Conservation (phyloP, 2,888 invertebrate genomes). For the Dicyrtoma fusca region DNA sequence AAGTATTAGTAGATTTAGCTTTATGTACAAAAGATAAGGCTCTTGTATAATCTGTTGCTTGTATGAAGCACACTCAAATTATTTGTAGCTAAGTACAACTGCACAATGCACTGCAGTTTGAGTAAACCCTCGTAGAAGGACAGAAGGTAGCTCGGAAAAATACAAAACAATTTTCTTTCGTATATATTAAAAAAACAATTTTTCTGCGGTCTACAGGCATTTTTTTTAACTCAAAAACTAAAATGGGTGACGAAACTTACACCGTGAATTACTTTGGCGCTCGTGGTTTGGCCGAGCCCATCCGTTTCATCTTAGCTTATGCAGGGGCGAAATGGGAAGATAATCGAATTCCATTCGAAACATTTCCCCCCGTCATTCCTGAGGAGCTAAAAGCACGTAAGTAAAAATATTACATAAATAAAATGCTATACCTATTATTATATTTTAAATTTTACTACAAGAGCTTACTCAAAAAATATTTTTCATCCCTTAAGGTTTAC, state of each 20-base stretch:
- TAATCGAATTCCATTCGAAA: background rate
- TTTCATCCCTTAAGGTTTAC: constrained; percentile 40
- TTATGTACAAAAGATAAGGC: no score
- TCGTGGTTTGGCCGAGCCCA: constrained; percentile 12
- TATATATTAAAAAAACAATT: no score
- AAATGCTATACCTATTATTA: background rate
- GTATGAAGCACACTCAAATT: no score
- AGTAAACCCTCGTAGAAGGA: no score
- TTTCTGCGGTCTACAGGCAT: no score
- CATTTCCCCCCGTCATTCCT: background rate
- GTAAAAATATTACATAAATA: no score
- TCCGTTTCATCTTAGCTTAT: background rate
- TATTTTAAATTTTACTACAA: background rate
- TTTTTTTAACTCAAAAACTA: background rate
- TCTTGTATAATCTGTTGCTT: no score
- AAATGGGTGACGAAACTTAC: constrained; percentile 2
- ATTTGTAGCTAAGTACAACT: no score
- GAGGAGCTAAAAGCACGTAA: background rate
- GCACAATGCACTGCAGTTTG: no score
- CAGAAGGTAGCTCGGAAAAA: no score
- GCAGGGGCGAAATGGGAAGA: constrained; percentile 13
- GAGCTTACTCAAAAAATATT: background rate
- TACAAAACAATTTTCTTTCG: no score
- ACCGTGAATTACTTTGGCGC: constrained; percentile 5
- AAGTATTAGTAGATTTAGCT: no score